Evolutionary conservation across 2,113 vertebrate species (phyloP), one percentile per base, ranked within the genome.

Genomic region (Oryzias woworae): DNA sequence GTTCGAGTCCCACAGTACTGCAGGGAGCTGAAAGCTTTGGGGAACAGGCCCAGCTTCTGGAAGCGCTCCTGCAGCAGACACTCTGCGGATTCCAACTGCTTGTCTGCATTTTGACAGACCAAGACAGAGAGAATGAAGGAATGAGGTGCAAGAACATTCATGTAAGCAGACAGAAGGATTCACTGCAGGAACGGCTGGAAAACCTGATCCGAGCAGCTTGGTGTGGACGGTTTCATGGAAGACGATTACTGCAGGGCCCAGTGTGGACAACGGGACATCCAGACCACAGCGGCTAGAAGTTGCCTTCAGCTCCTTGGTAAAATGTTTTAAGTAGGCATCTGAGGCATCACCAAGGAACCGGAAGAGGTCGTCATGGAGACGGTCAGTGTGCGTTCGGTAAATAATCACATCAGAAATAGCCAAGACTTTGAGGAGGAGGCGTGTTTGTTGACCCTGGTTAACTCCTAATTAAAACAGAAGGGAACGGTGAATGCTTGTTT

Each of bases 141-240:
- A 0, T 47, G 43, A 44, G 1, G 8, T n/a, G 16, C 15, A 17
- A 1, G 44, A 46, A 48, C n/a, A 20, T 22, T 18, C 2, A 8
- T 12, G 36, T 10, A 7, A 7, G 8, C 31, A 36, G 2, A 10
- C 10, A 36, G 2, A 13, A n/a, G n/a, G 44, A 28, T 42, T 52
- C 20, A 6, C 7, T 20, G 45, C 26, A 62, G 13, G 4, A 48
- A 18, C 1, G 3, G 7, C 6, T 3, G 22, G 3, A 2, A 48
- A 85, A 99, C 97, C 97, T 88, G 95, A 95, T 73, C 97, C 97
- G 61, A 99, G 87, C 0, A 99, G 91, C 62, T 98, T 98, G 73
- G 97, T 98, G 83, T 99, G 96, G 41, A 98, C 94, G 20, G 97
- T 99, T 92, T 99, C 97, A 0, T 99, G 97, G 90, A 99, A 99